Conservation (phyloP, 2,888 invertebrate genomes). For the Pristionchus japonicus region DNA sequence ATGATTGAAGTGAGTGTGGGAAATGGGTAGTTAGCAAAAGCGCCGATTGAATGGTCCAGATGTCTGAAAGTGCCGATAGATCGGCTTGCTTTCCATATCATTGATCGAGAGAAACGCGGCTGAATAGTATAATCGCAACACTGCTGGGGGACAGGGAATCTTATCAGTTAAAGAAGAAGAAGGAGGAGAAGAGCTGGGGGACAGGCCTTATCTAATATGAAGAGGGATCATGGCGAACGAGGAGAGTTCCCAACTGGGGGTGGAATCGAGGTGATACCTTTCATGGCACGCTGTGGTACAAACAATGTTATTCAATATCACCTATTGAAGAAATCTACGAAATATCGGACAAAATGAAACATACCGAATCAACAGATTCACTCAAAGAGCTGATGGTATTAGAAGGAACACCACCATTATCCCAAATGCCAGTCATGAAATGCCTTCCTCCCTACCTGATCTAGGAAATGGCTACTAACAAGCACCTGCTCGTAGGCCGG, state of each 20-base stretch:
- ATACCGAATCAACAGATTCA: too few relatives aligned
- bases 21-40: not conserved
- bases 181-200: not conserved
- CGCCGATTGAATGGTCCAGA: not conserved
- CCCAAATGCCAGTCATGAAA: not conserved
- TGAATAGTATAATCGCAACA: not conserved
- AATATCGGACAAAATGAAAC: too few relatives aligned
- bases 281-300: not conserved
- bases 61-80: not conserved
- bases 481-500: not conserved
- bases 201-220: not conserved
- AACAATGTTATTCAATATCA: too few relatives aligned
- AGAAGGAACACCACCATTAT: not conserved
- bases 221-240: not conserved
- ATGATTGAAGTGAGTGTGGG: not conserved
- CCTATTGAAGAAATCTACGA: too few relatives aligned
- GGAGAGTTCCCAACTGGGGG: not conserved
- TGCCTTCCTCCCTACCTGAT: not conserved
- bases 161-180: not conserved
- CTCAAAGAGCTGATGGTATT: not conserved
- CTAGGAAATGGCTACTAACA: not conserved
- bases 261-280: not conserved
- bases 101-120: not conserved
- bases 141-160: conserved; percentile 3
- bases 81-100: not conserved